Evolutionary conservation across 92 coral and sea anemone genomes (phyloP).

Genomic region (Epizoanthus stellaris): DNA sequence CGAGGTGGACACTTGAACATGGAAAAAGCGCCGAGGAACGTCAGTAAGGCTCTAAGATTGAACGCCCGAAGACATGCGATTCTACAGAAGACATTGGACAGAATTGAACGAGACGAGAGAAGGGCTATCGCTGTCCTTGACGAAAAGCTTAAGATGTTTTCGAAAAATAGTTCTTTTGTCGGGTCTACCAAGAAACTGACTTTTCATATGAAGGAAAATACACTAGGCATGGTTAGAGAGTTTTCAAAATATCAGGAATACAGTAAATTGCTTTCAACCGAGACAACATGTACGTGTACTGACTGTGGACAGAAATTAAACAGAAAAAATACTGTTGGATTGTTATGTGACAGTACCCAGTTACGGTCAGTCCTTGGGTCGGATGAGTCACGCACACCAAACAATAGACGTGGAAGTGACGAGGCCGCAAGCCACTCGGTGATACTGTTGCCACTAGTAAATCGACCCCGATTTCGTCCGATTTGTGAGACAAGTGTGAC

Average conservation of each 20-base stretch:
- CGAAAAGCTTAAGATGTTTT: conserved; percentile 18
- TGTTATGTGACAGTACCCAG: neutral
- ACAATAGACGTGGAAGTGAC: neutral
- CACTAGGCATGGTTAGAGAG: neutral
- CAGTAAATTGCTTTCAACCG: neutral
- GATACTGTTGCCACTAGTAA: neutral
- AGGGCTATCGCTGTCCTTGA: conserved; percentile 6
- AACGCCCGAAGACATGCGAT: conserved; percentile 23
- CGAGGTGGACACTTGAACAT: conserved; percentile 21
- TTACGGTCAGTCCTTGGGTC: neutral
- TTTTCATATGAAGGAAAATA: too few relatives aligned
- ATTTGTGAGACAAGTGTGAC: neutral
- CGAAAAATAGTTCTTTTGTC: conserved; percentile 7
- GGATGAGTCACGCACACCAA: neutral
- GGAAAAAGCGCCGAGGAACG: conserved; percentile 37
- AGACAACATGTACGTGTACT: neutral
- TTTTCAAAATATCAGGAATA: neutral
- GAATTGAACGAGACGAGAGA: conserved; percentile 33
- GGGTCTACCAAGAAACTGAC: neutral
- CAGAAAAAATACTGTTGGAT: neutral
- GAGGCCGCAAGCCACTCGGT: neutral
- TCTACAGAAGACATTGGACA: conserved; percentile 25
- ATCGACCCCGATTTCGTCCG: neutral
- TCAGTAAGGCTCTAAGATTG: conserved; percentile 18
- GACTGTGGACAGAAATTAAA: neutral